Conservation (phyloP, 2,888 invertebrate species). For the Anorthoa munda region DNA sequence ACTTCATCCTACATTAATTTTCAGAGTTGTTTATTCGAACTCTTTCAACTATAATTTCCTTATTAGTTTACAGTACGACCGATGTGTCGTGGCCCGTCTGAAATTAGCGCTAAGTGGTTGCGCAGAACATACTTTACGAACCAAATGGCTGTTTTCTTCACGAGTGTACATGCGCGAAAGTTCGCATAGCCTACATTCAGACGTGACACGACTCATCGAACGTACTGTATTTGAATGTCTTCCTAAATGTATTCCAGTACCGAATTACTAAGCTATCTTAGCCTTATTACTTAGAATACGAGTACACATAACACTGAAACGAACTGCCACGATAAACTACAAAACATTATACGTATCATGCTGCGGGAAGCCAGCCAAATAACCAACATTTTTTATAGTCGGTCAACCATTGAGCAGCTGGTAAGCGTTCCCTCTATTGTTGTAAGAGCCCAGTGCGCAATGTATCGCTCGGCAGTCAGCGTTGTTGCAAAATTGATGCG, state of each 20-base stretch:
- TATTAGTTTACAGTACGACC: no score
- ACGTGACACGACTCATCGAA: no score
- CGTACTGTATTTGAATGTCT: no score
- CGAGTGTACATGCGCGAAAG: no score
- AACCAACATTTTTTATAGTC: slow-evolving; percentile 54
- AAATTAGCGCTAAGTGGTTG: no score
- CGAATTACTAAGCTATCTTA: not conserved
- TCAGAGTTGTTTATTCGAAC: no score
- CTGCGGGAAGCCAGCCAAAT: slow-evolving; percentile 31
- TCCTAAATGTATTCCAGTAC: not conserved
- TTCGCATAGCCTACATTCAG: no score
- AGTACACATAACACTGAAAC: slow-evolving; percentile 4
- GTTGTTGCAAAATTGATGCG: slow-evolving; percentile 65
- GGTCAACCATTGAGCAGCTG: slow-evolving; percentile 57
- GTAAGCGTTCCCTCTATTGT: slow-evolving; percentile 54
- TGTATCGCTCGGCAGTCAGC: slow-evolving; percentile 47
- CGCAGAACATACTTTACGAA: no score
- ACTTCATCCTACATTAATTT: no score
- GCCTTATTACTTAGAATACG: not conserved
- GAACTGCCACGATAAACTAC: slow-evolving; percentile 33
- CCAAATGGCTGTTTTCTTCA: no score
- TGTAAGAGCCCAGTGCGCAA: slow-evolving; percentile 34
- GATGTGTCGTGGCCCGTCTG: no score
- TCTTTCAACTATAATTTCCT: no score
- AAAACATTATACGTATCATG: slow-evolving; percentile 29